Base-by-base conservation (phyloP, 2,113 vertebrate genomes). In the Oenanthe oenanthe region DNA sequence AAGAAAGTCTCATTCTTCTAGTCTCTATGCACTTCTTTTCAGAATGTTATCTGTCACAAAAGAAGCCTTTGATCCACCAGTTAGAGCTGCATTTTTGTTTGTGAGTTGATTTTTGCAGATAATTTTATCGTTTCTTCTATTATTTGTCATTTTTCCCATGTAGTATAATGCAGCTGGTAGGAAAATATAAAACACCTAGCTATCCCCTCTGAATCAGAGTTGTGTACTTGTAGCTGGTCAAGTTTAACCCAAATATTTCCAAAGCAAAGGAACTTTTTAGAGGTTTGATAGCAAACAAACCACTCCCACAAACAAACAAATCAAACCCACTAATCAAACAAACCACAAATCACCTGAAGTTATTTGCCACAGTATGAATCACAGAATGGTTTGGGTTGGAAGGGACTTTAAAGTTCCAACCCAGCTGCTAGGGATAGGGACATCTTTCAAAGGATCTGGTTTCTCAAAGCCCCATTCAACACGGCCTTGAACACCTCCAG, bases 71-170 rank as follows among this genome's bases (percentile, higher is more conserved):
- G 42, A 95, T 96, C 81, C 62, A 77, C 42, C 67, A 34, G 56
- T 82, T 62, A 63, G n/a, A 96, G 80, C 50, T 91, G 36, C 60
- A 58, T 70, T 96, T 94, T 82, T 90, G 61, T 95, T 94, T 95
- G n/a, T 85, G 10, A 85, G 81, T 58, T 95, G 84, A 97, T 95
- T 96, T 96, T 74, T 95, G 15, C 58, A 78, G 96, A 89, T 65
- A 66, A 80, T 95, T 95, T 88, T n/a, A 70, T 74, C 25, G 38
- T 93, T 92, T 94, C 42, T 91, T 71, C 50, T 91, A 12, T 85
- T 94, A 81, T 68, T 96, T 82, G 42, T 97, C 40, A 91, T 87
- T 88, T 75, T 94, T 25, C 11, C 34, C 17, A 53, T 73, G 31
- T 47, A 92, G 40, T 71, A 48, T 92, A 48, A 5, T 2, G 18